Evolutionary conservation across 2,113 vertebrate species (phyloP).

Genomic region (Emydocephalus ijimae): DNA sequence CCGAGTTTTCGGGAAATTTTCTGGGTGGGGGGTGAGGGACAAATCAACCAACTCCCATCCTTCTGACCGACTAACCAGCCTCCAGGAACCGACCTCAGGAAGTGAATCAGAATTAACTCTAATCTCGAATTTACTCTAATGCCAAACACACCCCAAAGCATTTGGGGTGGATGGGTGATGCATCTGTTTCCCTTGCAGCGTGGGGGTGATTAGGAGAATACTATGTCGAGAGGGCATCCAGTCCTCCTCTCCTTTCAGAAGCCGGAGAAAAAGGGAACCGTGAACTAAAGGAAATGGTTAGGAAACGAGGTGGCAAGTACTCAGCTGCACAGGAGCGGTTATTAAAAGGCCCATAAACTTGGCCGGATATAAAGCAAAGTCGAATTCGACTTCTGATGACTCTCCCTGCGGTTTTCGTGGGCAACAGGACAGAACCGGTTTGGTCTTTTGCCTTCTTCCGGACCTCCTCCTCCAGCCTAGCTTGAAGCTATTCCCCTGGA

Average conservation of each 20-base stretch:
- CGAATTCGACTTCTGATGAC: not conserved
- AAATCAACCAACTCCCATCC: too few species aligned
- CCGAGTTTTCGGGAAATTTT: not conserved
- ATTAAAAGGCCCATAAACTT: not conserved
- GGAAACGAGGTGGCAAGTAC: not conserved
- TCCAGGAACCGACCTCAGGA: not conserved
- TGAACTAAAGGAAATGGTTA: not conserved
- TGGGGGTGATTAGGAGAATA: not conserved
- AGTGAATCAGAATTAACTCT: not conserved
- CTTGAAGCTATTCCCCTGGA: not conserved
- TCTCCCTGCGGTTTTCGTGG: not conserved
- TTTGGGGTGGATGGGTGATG: not conserved
- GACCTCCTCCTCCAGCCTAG: not conserved
- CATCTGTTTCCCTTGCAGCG: not conserved
- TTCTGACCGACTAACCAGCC: not conserved
- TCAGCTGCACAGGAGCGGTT: not conserved
- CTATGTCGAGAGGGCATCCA: not conserved
- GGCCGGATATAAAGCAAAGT: not conserved
- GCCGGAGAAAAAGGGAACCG: not conserved
- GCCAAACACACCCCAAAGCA: not conserved
- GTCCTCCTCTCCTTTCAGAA: not conserved
- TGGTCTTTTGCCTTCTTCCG: not conserved
- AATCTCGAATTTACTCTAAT: not conserved
- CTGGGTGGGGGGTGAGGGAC: fast-evolving
- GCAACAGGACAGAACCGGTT: not conserved